Conservation (phyloP, 2,113 vertebrate genomes). For the Tragelaphus buxtoni region DNA sequence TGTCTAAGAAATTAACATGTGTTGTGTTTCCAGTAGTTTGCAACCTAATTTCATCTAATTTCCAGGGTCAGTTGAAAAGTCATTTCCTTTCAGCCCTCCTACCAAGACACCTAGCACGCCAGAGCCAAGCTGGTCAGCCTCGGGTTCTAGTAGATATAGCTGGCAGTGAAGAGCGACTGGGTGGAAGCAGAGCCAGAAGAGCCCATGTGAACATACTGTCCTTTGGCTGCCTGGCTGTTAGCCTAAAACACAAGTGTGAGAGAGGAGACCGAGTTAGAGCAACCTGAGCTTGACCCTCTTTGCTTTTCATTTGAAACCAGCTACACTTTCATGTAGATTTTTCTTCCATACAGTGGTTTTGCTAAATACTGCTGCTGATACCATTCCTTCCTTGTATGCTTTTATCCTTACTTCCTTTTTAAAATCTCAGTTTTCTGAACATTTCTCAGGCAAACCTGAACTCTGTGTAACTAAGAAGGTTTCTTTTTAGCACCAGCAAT, state of each 20-base stretch:
- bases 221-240: slow-evolving; percentile 91
- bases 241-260: slow-evolving; percentile 81
- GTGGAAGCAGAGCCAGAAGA: slow-evolving; percentile 84
- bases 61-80: slow-evolving; percentile 43
- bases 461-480: background rate
- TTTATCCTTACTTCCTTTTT: background rate
- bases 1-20: slow-evolving; percentile 56
- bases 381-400: background rate
- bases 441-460: background rate
- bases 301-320: background rate
- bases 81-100: slow-evolving; percentile 24
- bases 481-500: background rate
- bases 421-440: background rate
- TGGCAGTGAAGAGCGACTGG: slow-evolving; percentile 92
- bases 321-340: background rate
- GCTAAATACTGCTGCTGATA: background rate
- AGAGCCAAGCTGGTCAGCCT: background rate
- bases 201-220: slow-evolving; percentile 88
- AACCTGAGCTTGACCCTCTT: background rate
- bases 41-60: slow-evolving; percentile 53
- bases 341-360: background rate
- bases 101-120: background rate
- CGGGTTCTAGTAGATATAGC: slow-evolving; percentile 88
- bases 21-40: slow-evolving; percentile 43
- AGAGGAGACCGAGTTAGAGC: background rate